Evolutionary conservation across 2,797 vertebrate species (phyloP).

Genomic region (Cercopithecus neglectus): DNA sequence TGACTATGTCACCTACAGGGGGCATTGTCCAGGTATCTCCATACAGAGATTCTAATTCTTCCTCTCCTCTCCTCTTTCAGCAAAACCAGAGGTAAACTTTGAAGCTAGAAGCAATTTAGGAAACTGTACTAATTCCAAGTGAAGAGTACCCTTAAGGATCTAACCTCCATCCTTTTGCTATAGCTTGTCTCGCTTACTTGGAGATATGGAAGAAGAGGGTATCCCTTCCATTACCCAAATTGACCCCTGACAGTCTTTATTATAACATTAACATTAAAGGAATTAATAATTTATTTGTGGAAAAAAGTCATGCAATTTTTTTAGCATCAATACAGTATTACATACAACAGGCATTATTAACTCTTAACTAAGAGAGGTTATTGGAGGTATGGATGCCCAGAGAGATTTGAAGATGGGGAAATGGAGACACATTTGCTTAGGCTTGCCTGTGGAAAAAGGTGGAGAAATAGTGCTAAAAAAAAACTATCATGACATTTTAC

Average conservation of each 20-base stretch:
- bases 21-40: neutral
- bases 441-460: neutral
- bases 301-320: neutral
- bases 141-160: neutral
- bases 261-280: neutral
- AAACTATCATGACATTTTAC: neutral
- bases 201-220: neutral
- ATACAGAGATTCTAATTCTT: accelerated
- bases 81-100: neutral
- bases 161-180: neutral
- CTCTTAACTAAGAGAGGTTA: neutral
- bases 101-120: neutral
- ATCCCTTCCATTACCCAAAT: neutral
- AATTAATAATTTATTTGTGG: neutral
- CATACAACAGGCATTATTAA: neutral
- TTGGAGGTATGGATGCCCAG: neutral
- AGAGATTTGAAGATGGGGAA: neutral
- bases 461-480: neutral
- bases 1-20: neutral
- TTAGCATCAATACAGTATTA: neutral
- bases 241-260: neutral
- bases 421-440: neutral
- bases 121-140: neutral
- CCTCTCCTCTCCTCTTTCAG: too few relatives aligned
- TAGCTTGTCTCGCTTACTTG: neutral